Base-by-base conservation (phyloP, 2,113 vertebrate species). In the Oceanodroma tethys region DNA sequence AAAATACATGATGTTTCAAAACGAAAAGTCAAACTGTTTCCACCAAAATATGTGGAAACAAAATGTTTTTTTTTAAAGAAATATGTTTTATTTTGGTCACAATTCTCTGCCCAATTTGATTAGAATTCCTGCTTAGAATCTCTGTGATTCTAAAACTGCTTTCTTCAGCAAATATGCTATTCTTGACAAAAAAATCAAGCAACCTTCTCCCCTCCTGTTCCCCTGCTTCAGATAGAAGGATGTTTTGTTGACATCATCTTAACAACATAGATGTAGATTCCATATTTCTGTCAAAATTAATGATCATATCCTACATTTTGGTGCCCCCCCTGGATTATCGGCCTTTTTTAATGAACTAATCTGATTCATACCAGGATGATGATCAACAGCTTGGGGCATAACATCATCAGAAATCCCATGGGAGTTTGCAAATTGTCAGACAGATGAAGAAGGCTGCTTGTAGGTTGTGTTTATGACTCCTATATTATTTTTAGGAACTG, bases 291-390 rank as follows among this genome's bases (percentile, higher is more conserved):
- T 86, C 84, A 88, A 91, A 93, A 79, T 84, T 81, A 91, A 95
- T 92, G 67, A 62, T 59, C 8, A 10, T 86, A n/a, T 72, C 20
- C 62, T 72, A 32, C 21, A 66, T 65, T 91, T 83, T 63, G 7
- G 56, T 91, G 29, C 13, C 56, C 34, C 70, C 47, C 8, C 29
- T 50, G 45, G 42, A 60, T 86, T 91, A 81, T 42, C 20, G 60
- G 53, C 23, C 32, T 60, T 93, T 93, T 79, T 66, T 95, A 95
- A 96, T 93, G 92, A 95, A 71, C 78, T 81, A 81, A 84, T 94
- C 48, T 93, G 86, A 93, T 90, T 93, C 88, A 89, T 71, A 63
- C 8, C 29, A 58, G 42, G 83, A 53, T 88, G 71, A 70, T 86
- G 59, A 93, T 90, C 55, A 97, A 76, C 43, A 95, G 67, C 93